phyloP scores from a whole-genome alignment of 2,797 vertebrate genomes.

The Pterois miles region DNA sequence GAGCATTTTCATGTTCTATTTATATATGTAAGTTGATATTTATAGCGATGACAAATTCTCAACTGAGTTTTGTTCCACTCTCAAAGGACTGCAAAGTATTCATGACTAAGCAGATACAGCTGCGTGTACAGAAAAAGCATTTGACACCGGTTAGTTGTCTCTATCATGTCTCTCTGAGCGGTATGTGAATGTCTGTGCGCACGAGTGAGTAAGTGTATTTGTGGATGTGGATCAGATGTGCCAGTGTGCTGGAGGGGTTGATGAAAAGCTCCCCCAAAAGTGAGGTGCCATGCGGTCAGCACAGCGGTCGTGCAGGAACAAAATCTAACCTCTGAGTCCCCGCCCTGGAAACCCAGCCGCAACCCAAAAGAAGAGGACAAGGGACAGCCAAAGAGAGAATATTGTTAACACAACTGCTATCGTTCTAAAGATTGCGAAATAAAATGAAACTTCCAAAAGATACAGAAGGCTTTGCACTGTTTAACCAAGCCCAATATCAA shows the following conservation, averaged over 20 bases:
- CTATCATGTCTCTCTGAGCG: conserved; percentile 10
- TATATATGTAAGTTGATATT: conserved; percentile 39
- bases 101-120: conserved; percentile 44
- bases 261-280: conserved; percentile 85
- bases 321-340: conserved; percentile 95
- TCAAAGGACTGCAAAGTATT: conserved; percentile 31
- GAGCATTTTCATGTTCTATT: conserved; percentile 53
- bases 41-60: conserved; percentile 58
- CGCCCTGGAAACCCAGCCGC: conserved; percentile 86
- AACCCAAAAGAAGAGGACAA: conserved; percentile 87
- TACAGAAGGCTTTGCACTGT: conserved; percentile 16
- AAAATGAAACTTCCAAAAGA: conserved; percentile 41
- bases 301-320: conserved; percentile 88
- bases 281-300: conserved; percentile 88
- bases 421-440: conserved; percentile 32
- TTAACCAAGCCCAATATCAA: conserved; percentile 19
- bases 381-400: conserved; percentile 83
- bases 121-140: conserved; percentile 30
- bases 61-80: conserved; percentile 35
- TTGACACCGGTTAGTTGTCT: conserved; percentile 22
- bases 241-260: conserved; percentile 86
- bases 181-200: conserved; percentile 20
- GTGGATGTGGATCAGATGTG: conserved; percentile 70
- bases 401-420: conserved; percentile 78
- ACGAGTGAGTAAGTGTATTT: neutral